A percentile compares a stretch with the other conserved stretches of the same genome.
Evolutionary conservation across 2,888 invertebrate genomes (phyloP).

Genomic region (Ganaspis brasiliensis): DNA sequence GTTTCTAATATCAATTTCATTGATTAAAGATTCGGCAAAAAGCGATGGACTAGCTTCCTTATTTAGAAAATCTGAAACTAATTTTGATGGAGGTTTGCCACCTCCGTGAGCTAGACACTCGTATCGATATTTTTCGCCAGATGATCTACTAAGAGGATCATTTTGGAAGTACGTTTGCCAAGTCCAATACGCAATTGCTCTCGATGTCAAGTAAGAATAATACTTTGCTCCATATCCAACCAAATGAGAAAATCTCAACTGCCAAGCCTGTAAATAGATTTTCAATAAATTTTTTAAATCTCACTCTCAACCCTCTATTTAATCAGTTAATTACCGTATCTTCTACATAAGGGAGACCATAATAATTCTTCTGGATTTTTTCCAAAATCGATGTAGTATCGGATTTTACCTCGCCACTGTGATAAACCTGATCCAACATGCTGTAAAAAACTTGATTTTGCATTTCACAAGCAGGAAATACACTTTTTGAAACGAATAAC

Average conservation of each 20-base stretch:
- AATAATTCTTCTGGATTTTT: conserved; percentile 90
- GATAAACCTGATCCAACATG: conserved; percentile 94
- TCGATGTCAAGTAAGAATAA: conserved; percentile 97
- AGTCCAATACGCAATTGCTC: conserved; percentile 95
- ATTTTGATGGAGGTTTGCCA: conserved; percentile 89
- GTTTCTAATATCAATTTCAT: conserved; percentile 87
- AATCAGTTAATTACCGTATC: conserved; percentile 86
- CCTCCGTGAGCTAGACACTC: conserved; percentile 94
- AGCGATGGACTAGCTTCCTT: conserved; percentile 88
- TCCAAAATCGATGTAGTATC: conserved; percentile 88
- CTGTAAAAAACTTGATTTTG: conserved; percentile 96
- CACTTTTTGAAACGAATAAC: conserved; percentile 91
- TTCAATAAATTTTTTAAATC: conserved; percentile 36
- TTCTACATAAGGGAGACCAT: conserved; percentile 92
- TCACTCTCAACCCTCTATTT: neutral
- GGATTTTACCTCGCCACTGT: conserved; percentile 83
- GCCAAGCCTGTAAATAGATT: conserved; percentile 89
- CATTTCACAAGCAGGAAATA: conserved; percentile 94
- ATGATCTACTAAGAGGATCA: conserved; percentile 88
- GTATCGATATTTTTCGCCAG: conserved; percentile 89
- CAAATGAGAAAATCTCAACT: conserved; percentile 96
- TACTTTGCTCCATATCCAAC: conserved; percentile 99
- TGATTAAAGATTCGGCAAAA: conserved; percentile 90
- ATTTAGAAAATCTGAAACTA: conserved; percentile 90
- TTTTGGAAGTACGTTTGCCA: conserved; percentile 93